Evolutionary conservation across 2,113 vertebrate genomes (phyloP), one percentile per base, ranked within the genome.

Genomic region (Vimba vimba): DNA sequence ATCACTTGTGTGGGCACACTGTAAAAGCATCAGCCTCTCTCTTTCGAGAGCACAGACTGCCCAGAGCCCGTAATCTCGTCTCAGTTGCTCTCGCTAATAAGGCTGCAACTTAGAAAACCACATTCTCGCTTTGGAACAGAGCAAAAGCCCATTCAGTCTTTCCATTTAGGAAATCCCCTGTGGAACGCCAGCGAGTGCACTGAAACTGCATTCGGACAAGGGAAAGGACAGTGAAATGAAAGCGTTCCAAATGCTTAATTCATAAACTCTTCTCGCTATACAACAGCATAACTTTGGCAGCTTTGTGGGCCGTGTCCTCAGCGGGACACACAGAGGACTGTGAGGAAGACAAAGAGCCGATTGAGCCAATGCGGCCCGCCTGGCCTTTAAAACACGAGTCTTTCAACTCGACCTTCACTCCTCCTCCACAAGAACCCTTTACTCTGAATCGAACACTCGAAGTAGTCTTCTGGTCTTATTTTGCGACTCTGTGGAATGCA

Each of bases 321-420:
- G 86, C 86, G 76, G 79, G 92, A 93, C 90, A 90, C 90, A 90
- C 25, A 39, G 86, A 89, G 91, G 92, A 91, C 92, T 89, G 79
- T 82, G 81, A 36, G 36, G 60, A 80, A 92, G 88, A 96, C 94
- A 96, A 96, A 96, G 94, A 89, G 86, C 78, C 88, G 92, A 96
- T 95, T 96, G 92, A 96, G 93, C 86, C 50, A 84, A n/a, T 23
- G 87, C 80, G 81, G 81, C 43, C 15, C 4, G 52, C 19, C 74
- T 73, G 11, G 81, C 50, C 66, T 85, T 86, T 55, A 69, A 81
- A 89, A 79, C 75, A 25, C 9, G 21, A 88, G 89, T 84, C 89
- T 84, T 88, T 86, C 88, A 87, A 89, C 68, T 88, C 91, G 92
- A 93, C 91, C 94, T 94, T 94, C 88, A 88, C 91, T 77, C 85